Percentiles rank a stretch among this genome's conserved stretches.
phyloP scores from a whole-genome alignment of 2,113 vertebrate species.

The Parotia lawesii region DNA sequence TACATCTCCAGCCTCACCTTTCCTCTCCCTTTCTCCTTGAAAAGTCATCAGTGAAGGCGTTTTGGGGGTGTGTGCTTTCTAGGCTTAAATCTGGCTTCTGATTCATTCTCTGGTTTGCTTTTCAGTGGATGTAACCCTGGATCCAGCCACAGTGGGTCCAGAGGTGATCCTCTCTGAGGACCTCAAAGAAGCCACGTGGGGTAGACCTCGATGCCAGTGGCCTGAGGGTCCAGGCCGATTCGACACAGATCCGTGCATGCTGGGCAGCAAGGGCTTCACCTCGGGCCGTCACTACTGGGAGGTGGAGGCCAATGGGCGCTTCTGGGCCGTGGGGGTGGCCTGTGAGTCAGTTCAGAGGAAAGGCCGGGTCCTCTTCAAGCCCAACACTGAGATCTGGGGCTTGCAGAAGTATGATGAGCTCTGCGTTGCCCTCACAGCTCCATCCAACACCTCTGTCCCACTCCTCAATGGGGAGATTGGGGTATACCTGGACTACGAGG shows the following conservation, averaged over 20 bases:
- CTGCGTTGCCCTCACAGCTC: slow-evolving; percentile 14
- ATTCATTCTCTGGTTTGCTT: not conserved
- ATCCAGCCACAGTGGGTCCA: not conserved
- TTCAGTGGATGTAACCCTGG: slow-evolving; percentile 31
- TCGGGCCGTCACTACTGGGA: slow-evolving; percentile 48
- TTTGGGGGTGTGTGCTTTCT: rapidly evolving
- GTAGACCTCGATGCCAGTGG: not conserved
- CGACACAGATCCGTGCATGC: not conserved
- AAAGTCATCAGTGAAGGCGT: not conserved
- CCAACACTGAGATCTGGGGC: not conserved
- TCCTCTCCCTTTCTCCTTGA: not conserved
- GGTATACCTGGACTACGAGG: slow-evolving; percentile 9
- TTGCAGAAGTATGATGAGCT: slow-evolving; percentile 32
- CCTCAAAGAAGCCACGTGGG: slow-evolving; percentile 31
- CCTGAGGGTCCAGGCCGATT: not conserved
- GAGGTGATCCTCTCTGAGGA: slow-evolving; percentile 40
- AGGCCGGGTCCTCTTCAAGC: slow-evolving; percentile 22
- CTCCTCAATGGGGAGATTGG: not conserved
- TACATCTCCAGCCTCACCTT: not conserved
- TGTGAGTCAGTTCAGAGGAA: not conserved
- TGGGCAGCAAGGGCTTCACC: slow-evolving; percentile 17
- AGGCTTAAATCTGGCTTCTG: not conserved
- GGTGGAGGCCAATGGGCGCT: not conserved
- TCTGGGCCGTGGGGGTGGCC: slow-evolving; percentile 32
- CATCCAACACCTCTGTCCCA: not conserved